Conservation (phyloP, 2,113 vertebrate genomes). For the Boulengeromyrus knoepffleri region DNA sequence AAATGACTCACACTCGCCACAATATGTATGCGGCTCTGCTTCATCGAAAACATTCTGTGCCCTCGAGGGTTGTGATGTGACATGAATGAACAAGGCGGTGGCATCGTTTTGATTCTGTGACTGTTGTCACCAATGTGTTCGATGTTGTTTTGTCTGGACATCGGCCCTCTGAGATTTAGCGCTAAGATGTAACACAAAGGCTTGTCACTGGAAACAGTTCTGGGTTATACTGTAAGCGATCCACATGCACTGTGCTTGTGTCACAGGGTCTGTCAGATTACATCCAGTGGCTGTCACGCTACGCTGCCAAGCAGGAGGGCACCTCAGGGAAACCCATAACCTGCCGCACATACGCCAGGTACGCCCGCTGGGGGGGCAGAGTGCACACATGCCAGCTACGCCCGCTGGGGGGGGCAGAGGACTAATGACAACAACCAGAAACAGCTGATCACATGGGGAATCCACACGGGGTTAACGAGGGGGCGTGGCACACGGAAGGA, state of each 20-base stretch:
- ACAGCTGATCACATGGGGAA: too few species aligned
- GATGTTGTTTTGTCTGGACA: neutral
- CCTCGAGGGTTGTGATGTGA: neutral
- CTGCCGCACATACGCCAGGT: constrained; percentile 65
- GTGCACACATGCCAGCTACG: constrained; percentile 62
- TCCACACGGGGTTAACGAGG: too few species aligned
- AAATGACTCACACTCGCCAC: neutral
- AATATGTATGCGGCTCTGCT: neutral
- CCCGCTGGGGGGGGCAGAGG: neutral
- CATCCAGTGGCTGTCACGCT: constrained; percentile 69
- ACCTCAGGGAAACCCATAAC: constrained; percentile 51
- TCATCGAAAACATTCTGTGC: neutral
- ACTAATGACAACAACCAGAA: too few species aligned
- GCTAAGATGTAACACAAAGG: neutral
- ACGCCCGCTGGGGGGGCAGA: neutral
- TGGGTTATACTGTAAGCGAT: neutral
- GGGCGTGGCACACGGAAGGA: too few species aligned
- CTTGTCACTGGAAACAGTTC: neutral
- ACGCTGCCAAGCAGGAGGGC: constrained; percentile 59
- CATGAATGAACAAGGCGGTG: neutral
- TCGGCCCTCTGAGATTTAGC: neutral
- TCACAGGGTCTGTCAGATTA: constrained; percentile 68
- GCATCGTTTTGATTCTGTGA: neutral
- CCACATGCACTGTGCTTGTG: neutral
- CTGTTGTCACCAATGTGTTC: neutral